These are phyloP conservation scores for Zeugodacus cucurbitae DNA, from an alignment of 1,140 invertebrate genomes.

Conservation along the genomic window DNA sequence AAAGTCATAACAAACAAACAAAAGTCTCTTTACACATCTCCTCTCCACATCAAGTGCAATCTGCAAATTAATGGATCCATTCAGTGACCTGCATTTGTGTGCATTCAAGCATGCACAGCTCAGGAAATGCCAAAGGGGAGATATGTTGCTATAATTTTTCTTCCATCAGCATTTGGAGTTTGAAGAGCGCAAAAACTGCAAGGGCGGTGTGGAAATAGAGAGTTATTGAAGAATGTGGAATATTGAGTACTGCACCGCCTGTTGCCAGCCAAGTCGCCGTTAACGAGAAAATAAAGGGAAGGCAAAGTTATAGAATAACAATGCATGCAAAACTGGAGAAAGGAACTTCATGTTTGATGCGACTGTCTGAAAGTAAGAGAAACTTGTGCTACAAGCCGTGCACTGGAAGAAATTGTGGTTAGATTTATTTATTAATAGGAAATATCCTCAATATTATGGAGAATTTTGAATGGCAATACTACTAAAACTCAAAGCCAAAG, in stretches of 20 bases:
- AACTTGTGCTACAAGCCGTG: not conserved
- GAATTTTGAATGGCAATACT: no score
- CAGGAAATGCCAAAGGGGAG: not conserved
- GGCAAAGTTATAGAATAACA: not conserved
- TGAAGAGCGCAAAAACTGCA: not conserved
- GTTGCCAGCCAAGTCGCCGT: not conserved
- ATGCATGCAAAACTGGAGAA: not conserved
- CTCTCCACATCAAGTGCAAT: not conserved
- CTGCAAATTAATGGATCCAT: not conserved
- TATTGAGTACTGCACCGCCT: not conserved
- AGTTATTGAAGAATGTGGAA: not conserved
- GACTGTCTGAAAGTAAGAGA: not conserved
- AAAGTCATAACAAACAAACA: no score
- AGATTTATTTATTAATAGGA: not conserved
- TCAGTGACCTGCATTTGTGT: conserved; percentile 25
- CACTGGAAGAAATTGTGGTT: not conserved
- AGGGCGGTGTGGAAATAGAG: not conserved
- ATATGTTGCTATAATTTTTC: not conserved
- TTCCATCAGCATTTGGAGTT: not conserved
- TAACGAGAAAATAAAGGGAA: conserved; percentile 28
- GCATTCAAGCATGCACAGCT: not conserved
- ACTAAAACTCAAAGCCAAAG: no score
- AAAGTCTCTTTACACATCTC: not conserved
- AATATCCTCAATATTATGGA: no score
- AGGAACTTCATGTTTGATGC: conserved; percentile 3